phyloP scores from a whole-genome alignment of 2,888 invertebrate genomes.

The Caenorhabditis plicata region DNA sequence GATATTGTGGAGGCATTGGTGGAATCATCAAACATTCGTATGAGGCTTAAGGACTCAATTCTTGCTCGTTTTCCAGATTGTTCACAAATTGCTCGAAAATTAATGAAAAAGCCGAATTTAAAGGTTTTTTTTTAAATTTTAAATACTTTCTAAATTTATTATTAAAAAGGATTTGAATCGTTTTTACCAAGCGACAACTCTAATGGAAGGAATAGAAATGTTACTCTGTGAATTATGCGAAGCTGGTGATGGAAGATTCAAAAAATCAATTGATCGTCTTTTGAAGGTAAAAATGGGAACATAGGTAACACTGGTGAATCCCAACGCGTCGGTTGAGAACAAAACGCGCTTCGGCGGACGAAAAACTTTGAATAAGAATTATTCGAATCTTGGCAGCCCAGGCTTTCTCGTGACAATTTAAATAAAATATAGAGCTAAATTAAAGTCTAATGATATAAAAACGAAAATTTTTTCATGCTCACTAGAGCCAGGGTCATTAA shows the following conservation, averaged over 20 bases:
- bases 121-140: slow-evolving; percentile 8
- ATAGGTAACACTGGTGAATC: too few relatives aligned
- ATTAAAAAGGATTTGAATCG: slow-evolving; percentile 16
- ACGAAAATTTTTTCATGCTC: too few relatives aligned
- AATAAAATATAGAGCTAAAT: too few relatives aligned
- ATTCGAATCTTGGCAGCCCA: too few relatives aligned
- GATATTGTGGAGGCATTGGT: slow-evolving; percentile 56
- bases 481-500: too few relatives aligned
- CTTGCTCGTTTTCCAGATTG: slow-evolving; percentile 55
- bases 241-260: not conserved
- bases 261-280: slow-evolving; percentile 14
- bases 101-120: slow-evolving; percentile 35
- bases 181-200: slow-evolving; percentile 25
- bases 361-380: too few relatives aligned
- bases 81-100: slow-evolving; percentile 35
- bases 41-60: slow-evolving; percentile 38
- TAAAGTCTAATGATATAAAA: too few relatives aligned
- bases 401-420: too few relatives aligned
- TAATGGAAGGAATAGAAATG: slow-evolving; percentile 27
- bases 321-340: too few relatives aligned
- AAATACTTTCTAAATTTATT: not conserved
- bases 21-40: slow-evolving; percentile 28
- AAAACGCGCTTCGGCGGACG: too few relatives aligned
- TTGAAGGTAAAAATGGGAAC: too few relatives aligned
- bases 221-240: slow-evolving; percentile 14